phyloP scores from a whole-genome alignment of 2,113 vertebrate species.

The Psilopsiagon aymara region DNA sequence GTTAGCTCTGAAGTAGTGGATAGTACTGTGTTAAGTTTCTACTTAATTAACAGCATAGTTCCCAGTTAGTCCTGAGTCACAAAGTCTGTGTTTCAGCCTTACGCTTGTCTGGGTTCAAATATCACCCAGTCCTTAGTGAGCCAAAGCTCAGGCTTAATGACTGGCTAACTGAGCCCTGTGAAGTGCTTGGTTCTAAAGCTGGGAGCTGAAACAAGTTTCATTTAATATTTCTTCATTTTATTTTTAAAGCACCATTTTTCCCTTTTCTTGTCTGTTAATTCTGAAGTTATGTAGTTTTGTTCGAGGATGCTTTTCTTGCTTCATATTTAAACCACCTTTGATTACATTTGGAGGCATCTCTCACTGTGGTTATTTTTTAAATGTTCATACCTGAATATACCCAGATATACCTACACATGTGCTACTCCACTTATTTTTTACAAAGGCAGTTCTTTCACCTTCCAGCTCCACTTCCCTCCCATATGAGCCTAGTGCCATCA shows the following conservation, averaged over 20 bases:
- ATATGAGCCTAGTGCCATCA: conserved; percentile 15
- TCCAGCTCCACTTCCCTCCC: conserved; percentile 32
- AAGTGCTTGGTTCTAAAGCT: not conserved
- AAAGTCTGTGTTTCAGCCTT: not conserved
- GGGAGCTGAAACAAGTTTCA: not conserved
- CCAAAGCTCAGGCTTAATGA: not conserved
- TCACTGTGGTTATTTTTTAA: not conserved
- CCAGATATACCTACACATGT: not conserved
- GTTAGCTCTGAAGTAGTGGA: not conserved
- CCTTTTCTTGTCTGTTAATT: not conserved
- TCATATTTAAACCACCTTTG: not conserved
- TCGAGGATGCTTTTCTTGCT: not conserved
- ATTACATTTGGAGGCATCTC: not conserved
- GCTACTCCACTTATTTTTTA: conserved; percentile 1
- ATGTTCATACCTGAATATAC: not conserved
- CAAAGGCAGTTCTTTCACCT: conserved; percentile 46
- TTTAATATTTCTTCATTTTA: not conserved
- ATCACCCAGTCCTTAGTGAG: not conserved
- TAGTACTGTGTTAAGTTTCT: not conserved
- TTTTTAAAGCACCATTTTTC: not conserved
- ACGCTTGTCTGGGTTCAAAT: not conserved
- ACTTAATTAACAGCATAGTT: not conserved
- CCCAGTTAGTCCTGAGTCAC: not conserved
- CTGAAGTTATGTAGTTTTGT: not conserved
- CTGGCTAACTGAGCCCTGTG: not conserved